A percentile compares a stretch with the other conserved stretches of the same genome.
Conservation (phyloP, 1,140 invertebrate genomes). For the Hycleus cichorii region DNA sequence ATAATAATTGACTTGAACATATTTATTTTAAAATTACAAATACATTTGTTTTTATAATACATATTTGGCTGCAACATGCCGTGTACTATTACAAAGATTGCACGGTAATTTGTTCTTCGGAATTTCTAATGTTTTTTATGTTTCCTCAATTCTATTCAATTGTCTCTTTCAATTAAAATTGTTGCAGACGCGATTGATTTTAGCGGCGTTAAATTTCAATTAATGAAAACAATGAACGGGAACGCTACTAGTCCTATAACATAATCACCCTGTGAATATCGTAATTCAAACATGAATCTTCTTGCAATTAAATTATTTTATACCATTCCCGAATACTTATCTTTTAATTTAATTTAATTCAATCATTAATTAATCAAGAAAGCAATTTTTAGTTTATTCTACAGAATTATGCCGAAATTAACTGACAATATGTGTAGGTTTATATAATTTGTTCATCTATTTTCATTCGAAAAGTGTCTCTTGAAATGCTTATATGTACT, state of each 20-base stretch:
- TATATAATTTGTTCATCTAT: neutral
- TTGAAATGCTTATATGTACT: too few species aligned
- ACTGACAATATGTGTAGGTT: neutral
- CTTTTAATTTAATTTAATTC: neutral
- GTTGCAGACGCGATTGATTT: neutral
- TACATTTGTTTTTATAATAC: constrained; percentile 32
- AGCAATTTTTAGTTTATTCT: neutral
- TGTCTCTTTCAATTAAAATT: constrained; percentile 11
- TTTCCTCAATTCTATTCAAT: too few species aligned
- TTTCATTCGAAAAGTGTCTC: too few species aligned
- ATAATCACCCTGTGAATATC: constrained; percentile 14
- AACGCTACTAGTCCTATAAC: constrained; percentile 6
- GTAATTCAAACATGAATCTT: constrained; percentile 4
- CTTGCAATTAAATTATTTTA: neutral
- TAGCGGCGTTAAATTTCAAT: constrained; percentile 9
- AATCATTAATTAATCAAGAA: neutral
- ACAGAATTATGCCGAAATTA: neutral
- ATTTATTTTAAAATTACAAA: constrained; percentile 37
- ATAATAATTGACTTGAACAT: constrained; percentile 25
- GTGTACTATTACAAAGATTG: constrained; percentile 15
- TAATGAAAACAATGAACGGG: constrained; percentile 13
- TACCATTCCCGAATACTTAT: neutral
- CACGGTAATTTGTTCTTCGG: neutral
- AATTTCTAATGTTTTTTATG: too few species aligned
- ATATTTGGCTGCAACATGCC: constrained; percentile 29